Evolutionary conservation across 1,140 invertebrate species (phyloP).

Genomic region (Gryllus bimaculatus): DNA sequence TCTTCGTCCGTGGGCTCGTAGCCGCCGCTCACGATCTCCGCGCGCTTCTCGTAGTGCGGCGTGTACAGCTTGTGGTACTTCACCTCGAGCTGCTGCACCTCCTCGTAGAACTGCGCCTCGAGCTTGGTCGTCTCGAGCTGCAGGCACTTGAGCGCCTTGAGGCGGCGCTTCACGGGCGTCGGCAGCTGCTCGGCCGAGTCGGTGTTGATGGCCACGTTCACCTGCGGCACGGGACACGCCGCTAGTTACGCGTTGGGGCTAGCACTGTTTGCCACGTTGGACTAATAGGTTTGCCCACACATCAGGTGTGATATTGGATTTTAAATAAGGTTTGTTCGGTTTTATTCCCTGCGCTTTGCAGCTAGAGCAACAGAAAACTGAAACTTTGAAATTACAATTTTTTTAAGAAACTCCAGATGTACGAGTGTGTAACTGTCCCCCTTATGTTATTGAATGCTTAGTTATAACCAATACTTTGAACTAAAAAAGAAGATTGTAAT

Average conservation of each 20-base stretch:
- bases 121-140: not conserved
- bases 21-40: not conserved
- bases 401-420: too few species aligned
- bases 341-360: too few species aligned
- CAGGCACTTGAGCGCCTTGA: not conserved
- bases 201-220: not conserved
- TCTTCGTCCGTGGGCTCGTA: not conserved
- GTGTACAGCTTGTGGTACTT: slow-evolving; percentile 1
- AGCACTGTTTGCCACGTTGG: not conserved
- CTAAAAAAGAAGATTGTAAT: too few species aligned
- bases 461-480: too few species aligned
- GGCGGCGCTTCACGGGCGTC: not conserved
- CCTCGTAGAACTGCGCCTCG: not conserved
- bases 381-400: too few species aligned
- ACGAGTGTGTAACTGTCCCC: too few species aligned
- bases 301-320: too few species aligned
- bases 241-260: too few species aligned
- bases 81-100: not conserved
- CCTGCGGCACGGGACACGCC: not conserved
- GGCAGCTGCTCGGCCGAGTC: not conserved
- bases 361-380: too few species aligned
- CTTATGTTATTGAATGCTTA: too few species aligned
- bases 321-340: too few species aligned
- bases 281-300: too few species aligned
- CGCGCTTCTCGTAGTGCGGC: not conserved